Conservation (phyloP, 1,140 invertebrate species). For the Drosophila guanche region DNA sequence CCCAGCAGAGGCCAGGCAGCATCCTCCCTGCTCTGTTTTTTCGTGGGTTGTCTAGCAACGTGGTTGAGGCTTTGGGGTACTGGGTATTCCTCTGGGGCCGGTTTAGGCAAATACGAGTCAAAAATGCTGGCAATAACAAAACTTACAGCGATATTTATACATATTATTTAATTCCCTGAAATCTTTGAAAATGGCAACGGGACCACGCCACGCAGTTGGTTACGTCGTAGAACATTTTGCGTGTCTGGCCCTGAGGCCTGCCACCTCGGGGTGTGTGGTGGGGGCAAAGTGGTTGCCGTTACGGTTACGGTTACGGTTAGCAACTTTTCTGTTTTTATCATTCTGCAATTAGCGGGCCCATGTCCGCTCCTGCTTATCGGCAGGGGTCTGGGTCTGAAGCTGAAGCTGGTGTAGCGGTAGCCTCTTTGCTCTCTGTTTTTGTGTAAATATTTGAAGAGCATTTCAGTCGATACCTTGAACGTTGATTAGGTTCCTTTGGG, state of each 20-base stretch:
- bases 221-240: conserved; percentile 42
- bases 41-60: conserved; percentile 66
- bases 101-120: conserved; percentile 70
- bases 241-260: conserved; percentile 38
- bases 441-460: conserved; percentile 76
- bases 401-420: conserved; percentile 28
- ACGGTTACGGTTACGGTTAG: conserved; percentile 31
- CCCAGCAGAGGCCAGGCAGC: not conserved
- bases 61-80: conserved; percentile 23
- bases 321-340: conserved; percentile 66
- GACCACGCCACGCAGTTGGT: conserved; percentile 12
- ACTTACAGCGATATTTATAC: conserved; percentile 38
- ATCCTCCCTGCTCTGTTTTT: not conserved
- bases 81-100: conserved; percentile 69
- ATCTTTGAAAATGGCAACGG: conserved; percentile 1
- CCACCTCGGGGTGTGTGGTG: not conserved
- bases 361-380: conserved; percentile 70
- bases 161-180: conserved; percentile 38
- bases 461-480: conserved; percentile 69
- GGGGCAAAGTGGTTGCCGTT: not conserved
- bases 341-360: conserved; percentile 75
- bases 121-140: conserved; percentile 57
- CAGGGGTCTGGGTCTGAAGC: conserved; percentile 24
- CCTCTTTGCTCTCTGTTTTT: conserved; percentile 43
- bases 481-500: conserved; percentile 36